Percentiles rank a stretch among this genome's conserved stretches.
These are phyloP conservation scores for Schizaphis graminum DNA, from an alignment of 2,888 invertebrate species.

Conservation along the genomic window DNA sequence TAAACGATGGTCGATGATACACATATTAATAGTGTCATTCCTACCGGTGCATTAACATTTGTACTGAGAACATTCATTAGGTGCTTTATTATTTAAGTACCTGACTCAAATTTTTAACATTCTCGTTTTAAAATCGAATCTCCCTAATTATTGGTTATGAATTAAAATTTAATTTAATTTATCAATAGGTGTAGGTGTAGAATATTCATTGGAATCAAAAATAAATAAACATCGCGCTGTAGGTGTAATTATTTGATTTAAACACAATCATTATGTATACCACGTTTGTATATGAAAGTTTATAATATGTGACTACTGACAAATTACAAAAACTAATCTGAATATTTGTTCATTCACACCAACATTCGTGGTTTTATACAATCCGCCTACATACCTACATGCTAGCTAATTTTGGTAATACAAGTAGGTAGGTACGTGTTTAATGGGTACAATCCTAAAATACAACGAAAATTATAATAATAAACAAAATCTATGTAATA, in stretches of 20 bases:
- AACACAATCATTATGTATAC: not conserved
- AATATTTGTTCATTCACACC: not conserved
- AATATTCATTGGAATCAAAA: not conserved
- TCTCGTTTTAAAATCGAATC: not conserved
- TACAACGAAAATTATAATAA: not conserved
- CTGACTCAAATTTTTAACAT: not conserved
- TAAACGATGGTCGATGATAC: not conserved
- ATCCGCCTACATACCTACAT: not conserved
- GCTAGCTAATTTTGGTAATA: not conserved
- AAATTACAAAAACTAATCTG: not conserved
- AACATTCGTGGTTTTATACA: not conserved
- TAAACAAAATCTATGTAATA: not conserved
- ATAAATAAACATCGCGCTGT: not conserved
- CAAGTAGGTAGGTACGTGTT: not conserved
- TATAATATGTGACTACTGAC: not conserved
- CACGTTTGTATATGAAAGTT: not conserved
- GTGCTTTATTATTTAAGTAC: not conserved
- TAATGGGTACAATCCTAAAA: not conserved
- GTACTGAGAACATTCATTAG: not conserved
- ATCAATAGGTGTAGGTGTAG: not conserved
- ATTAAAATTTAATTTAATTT: not conserved
- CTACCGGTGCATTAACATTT: not conserved
- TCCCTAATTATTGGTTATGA: not conserved
- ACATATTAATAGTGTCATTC: not conserved
- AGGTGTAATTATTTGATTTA: not conserved